Conservation (phyloP, 1,140 invertebrate species). For the Panulirus ornatus region DNA sequence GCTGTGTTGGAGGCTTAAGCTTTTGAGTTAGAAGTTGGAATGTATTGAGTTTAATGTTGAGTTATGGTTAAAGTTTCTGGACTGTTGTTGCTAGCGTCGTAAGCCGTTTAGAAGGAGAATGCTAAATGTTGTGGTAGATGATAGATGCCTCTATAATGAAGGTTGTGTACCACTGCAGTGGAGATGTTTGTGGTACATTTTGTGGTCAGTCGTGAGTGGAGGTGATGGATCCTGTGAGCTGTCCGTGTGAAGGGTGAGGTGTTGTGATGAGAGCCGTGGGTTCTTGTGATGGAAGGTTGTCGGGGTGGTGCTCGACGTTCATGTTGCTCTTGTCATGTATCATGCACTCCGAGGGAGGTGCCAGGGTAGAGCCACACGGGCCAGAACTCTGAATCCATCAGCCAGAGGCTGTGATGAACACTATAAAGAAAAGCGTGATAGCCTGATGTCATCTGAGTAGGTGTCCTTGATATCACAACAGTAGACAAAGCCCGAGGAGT, state of each 20-base stretch:
- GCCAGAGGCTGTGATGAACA: no score
- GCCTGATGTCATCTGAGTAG: no score
- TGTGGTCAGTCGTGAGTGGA: neutral
- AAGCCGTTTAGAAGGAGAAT: no score
- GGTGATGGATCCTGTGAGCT: neutral
- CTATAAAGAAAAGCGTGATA: no score
- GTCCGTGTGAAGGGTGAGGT: neutral
- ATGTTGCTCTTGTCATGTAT: neutral
- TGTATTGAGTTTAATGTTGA: no score
- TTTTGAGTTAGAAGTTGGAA: no score
- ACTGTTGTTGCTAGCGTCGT: no score
- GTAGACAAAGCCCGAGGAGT: neutral
- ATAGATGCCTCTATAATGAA: neutral
- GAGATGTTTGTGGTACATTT: neutral
- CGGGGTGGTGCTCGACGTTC: neutral
- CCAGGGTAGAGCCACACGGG: neutral
- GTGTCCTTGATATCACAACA: neutral
- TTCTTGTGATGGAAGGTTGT: neutral
- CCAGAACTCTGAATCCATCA: neutral
- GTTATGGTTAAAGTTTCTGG: no score
- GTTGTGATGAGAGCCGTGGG: neutral
- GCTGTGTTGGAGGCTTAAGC: no score
- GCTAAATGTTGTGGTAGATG: no score
- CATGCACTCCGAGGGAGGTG: neutral
- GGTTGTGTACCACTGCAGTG: no score